These are phyloP conservation scores for Indicator maculatus DNA, from an alignment of 2,113 vertebrate species.

Conservation along the genomic window DNA sequence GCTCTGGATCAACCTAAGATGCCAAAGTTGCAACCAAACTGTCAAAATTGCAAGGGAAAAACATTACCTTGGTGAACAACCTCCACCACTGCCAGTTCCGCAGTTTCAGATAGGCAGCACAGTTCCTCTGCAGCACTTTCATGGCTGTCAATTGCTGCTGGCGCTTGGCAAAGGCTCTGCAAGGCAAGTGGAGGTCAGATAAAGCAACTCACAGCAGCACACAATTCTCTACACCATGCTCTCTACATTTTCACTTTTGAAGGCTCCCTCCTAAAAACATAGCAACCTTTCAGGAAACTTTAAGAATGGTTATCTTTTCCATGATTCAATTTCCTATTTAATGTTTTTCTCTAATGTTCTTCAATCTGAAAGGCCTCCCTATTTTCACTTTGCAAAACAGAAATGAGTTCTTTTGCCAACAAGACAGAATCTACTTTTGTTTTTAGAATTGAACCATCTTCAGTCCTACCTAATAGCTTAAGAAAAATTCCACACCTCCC, in stretches of 20 bases:
- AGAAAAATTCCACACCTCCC: background rate
- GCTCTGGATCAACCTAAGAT: background rate
- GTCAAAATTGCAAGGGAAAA: background rate
- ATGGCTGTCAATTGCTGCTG: slow-evolving; percentile 97
- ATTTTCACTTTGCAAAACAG: background rate
- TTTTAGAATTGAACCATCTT: background rate
- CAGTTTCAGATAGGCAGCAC: slow-evolving; percentile 96
- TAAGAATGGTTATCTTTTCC: background rate
- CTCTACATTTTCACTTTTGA: background rate
- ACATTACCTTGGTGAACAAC: slow-evolving; percentile 94
- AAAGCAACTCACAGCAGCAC: background rate
- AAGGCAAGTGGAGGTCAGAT: background rate
- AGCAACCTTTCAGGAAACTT: background rate
- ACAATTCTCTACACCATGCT: background rate
- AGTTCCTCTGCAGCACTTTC: slow-evolving; percentile 98
- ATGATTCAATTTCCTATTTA: background rate
- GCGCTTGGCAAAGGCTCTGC: slow-evolving; percentile 92
- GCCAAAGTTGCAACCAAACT: background rate
- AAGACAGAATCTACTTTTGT: background rate
- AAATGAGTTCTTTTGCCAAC: background rate
- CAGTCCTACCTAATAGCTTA: background rate
- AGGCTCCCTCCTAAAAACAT: background rate
- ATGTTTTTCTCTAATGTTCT: background rate
- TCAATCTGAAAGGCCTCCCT: background rate
- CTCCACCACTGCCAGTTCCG: slow-evolving; percentile 99